Evolutionary conservation across 2,888 invertebrate species (phyloP).

Genomic region (Tetropium fuscum): DNA sequence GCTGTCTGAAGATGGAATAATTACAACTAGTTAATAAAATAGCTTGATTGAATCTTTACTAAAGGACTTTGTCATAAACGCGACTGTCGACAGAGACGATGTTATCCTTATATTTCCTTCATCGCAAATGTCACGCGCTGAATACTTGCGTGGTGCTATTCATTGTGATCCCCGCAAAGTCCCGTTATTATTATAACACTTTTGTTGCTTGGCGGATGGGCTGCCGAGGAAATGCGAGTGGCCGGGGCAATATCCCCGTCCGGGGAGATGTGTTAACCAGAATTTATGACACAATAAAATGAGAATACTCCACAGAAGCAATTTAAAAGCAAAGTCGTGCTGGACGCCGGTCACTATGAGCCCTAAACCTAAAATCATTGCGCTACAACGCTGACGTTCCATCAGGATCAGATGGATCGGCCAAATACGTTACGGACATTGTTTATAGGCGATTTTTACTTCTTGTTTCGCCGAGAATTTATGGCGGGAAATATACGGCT

Average conservation of each 20-base stretch:
- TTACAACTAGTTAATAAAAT: too few relatives aligned
- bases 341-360: constrained; percentile 16
- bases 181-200: constrained; percentile 24
- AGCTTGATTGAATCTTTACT: neutral
- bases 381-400: constrained; percentile 18
- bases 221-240: constrained; percentile 3
- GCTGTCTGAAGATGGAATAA: too few relatives aligned
- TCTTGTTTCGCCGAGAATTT: constrained; percentile 7
- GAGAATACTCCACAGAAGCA: constrained; percentile 28
- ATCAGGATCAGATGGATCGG: constrained; percentile 17
- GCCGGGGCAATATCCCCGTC: constrained; percentile 15
- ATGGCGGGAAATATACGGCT: constrained; percentile 9
- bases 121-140: too few relatives aligned
- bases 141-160: neutral
- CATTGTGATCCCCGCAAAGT: constrained; percentile 11
- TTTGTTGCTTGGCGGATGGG: constrained; percentile 1
- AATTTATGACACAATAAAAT: constrained; percentile 32
- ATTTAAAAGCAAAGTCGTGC: constrained; percentile 39
- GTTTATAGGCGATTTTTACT: constrained; percentile 29
- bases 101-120: too few relatives aligned
- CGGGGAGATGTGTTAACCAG: constrained; percentile 22
- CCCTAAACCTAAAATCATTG: constrained; percentile 19
- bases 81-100: neutral
- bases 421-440: constrained; percentile 15
- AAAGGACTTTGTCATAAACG: neutral